A percentile compares a stretch with the other conserved stretches of the same genome.
These are phyloP conservation scores for Uloborus diversus DNA, from an alignment of 1,140 invertebrate genomes.

Conservation along the genomic window DNA sequence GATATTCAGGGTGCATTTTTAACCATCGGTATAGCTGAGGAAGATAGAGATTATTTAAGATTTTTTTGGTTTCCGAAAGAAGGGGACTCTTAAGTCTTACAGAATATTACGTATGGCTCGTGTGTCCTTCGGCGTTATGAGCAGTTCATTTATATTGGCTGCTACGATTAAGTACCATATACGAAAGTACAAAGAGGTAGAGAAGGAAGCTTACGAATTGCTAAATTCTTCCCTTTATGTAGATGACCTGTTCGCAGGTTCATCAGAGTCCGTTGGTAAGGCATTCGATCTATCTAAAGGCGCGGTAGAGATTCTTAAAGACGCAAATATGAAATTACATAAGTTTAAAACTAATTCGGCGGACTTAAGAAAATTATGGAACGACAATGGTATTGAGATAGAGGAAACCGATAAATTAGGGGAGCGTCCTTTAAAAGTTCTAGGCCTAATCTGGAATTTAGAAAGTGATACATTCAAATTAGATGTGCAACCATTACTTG, in stretches of 20 bases:
- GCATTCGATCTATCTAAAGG: background rate
- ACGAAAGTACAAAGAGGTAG: background rate
- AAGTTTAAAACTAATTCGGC: conserved; percentile 9
- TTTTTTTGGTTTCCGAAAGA: conserved; percentile 5
- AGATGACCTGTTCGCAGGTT: background rate
- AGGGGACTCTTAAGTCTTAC: background rate
- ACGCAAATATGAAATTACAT: background rate
- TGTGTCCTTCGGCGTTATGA: background rate
- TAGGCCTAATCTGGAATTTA: background rate
- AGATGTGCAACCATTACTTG: conserved; percentile 9
- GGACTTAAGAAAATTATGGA: background rate
- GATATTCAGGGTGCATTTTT: conserved; percentile 8
- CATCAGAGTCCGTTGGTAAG: background rate
- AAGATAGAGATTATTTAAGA: conserved; percentile 11
- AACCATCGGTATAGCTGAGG: conserved; percentile 4
- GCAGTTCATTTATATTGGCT: background rate
- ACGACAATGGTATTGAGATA: background rate
- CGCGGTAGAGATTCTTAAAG: background rate
- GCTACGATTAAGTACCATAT: background rate
- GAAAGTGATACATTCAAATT: background rate
- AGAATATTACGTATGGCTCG: background rate
- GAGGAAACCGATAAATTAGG: background rate
- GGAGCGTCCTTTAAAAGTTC: no score
- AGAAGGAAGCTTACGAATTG: background rate
- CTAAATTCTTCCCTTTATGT: background rate